A percentile compares a stretch with the other conserved stretches of the same genome.
phyloP scores from a whole-genome alignment of 2,113 vertebrate species.

The Zosterops hypoxanthus region DNA sequence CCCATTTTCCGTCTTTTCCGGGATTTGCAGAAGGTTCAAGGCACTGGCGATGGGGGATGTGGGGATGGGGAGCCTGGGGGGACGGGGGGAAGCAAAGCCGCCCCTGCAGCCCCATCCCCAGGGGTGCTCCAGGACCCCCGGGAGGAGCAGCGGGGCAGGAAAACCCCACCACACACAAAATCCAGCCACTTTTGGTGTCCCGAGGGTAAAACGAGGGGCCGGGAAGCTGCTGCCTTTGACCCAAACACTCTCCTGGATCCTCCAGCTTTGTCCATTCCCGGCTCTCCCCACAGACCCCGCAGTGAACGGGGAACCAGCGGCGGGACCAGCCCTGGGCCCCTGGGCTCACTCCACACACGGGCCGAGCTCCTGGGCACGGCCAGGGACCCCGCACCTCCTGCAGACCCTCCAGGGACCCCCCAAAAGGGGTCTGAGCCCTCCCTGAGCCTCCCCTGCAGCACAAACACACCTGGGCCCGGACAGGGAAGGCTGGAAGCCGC shows the following conservation, averaged over 20 bases:
- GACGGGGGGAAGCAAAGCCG: rapidly evolving
- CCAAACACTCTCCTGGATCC: rapidly evolving
- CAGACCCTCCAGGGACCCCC: not conserved
- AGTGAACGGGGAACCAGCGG: not conserved
- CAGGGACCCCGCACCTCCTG: not conserved
- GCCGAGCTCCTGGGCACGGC: not conserved
- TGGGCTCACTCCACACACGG: not conserved
- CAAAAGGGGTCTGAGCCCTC: not conserved
- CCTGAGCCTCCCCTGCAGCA: not conserved
- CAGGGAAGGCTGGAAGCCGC: rapidly evolving
- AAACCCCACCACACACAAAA: rapidly evolving
- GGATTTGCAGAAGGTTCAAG: not conserved
- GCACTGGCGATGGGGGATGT: not conserved
- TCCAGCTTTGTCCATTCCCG: not conserved
- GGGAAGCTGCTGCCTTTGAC: not conserved
- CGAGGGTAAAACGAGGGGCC: rapidly evolving
- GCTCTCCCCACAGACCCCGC: not conserved
- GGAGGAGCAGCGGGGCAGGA: not conserved
- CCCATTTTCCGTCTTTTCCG: rapidly evolving
- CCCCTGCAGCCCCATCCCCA: not conserved
- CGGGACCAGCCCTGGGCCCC: not conserved
- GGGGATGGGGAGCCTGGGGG: not conserved
- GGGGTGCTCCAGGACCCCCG: not conserved
- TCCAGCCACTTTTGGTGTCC: rapidly evolving
- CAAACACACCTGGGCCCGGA: not conserved